Evolutionary conservation across 2,797 vertebrate species (phyloP).

Genomic region (Pipistrellus kuhlii): DNA sequence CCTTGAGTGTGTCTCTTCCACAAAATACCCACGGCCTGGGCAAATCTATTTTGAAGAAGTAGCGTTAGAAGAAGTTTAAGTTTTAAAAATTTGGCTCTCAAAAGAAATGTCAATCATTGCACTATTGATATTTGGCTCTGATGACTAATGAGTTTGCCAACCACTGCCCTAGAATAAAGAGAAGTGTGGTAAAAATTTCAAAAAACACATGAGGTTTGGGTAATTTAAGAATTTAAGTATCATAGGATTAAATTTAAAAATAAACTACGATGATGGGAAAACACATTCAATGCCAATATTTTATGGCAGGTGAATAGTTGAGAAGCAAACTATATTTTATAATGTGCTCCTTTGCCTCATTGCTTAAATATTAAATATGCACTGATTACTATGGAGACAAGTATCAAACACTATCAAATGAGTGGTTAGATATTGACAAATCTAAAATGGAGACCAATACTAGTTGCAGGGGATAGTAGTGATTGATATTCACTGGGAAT

Average conservation of each 20-base stretch:
- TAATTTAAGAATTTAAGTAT: background rate
- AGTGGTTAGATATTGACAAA: constrained; percentile 39
- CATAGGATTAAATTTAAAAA: background rate
- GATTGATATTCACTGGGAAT: background rate
- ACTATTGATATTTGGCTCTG: too few relatives aligned
- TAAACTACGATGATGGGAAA: background rate
- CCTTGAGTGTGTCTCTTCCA: too few relatives aligned
- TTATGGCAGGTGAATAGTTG: background rate
- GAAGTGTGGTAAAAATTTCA: background rate
- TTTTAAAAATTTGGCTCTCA: too few relatives aligned
- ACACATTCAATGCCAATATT: background rate
- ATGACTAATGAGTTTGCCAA: too few relatives aligned
- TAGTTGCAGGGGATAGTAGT: background rate
- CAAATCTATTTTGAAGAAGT: too few relatives aligned
- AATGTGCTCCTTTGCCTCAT: background rate
- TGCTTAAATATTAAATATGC: constrained; percentile 48
- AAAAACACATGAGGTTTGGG: background rate
- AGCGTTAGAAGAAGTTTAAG: too few relatives aligned
- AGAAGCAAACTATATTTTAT: constrained; percentile 1
- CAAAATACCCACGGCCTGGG: too few relatives aligned
- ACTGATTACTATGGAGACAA: constrained; percentile 49
- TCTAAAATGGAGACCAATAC: constrained; percentile 8
- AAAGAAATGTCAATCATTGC: too few relatives aligned
- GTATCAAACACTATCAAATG: constrained; percentile 40
- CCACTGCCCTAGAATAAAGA: background rate